phyloP scores from a whole-genome alignment of 2,113 vertebrate species.

The Hystrix brachyura region DNA sequence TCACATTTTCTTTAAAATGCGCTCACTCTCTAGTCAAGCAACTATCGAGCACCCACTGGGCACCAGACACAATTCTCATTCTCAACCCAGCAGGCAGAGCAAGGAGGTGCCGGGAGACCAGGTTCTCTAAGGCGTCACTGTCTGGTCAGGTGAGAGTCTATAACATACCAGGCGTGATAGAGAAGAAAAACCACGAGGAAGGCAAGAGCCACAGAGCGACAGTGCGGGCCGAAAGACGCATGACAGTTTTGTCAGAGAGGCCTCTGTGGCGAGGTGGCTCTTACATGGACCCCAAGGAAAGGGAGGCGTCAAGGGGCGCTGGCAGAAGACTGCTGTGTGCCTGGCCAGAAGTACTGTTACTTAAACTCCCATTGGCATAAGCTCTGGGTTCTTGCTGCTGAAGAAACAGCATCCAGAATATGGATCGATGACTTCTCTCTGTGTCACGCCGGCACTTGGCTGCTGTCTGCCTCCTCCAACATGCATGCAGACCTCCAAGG shows the following conservation, averaged over 20 bases:
- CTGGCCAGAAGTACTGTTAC: no score
- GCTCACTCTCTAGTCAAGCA: rapidly evolving
- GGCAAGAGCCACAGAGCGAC: rapidly evolving
- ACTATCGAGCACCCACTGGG: background rate
- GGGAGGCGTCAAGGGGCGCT: rapidly evolving
- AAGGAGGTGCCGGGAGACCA: rapidly evolving
- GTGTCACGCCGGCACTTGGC: rapidly evolving
- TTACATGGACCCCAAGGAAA: no score
- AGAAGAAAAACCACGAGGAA: rapidly evolving
- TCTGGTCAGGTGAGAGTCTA: background rate
- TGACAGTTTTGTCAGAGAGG: background rate
- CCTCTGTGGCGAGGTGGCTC: rapidly evolving
- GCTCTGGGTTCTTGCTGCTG: background rate
- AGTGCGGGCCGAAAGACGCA: background rate
- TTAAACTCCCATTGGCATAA: rapidly evolving
- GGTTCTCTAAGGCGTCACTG: rapidly evolving
- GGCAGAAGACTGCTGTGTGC: rapidly evolving
- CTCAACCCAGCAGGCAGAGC: rapidly evolving
- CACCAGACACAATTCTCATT: background rate
- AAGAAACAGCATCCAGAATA: background rate
- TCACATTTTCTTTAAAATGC: background rate
- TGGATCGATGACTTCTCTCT: rapidly evolving
- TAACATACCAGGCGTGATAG: rapidly evolving
- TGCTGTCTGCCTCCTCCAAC: background rate
- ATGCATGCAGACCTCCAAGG: rapidly evolving